Conservation (phyloP, 2,888 invertebrate species). For the Cactoblastis cactorum region DNA sequence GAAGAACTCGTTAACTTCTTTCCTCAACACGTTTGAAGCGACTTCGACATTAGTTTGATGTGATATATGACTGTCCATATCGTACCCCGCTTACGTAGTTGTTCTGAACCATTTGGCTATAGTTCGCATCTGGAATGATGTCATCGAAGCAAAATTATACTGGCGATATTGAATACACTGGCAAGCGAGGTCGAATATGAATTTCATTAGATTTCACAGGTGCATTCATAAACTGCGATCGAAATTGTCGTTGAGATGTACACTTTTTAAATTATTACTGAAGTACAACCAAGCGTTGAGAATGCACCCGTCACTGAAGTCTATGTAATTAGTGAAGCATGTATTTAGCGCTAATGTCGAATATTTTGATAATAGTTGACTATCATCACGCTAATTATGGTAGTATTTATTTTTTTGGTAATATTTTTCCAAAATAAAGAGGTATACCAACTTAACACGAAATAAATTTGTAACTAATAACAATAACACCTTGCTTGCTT, state of each 20-base stretch:
- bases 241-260: background rate
- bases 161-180: constrained; percentile 6
- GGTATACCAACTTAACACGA: background rate
- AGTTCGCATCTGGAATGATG: background rate
- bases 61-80: constrained; percentile 25
- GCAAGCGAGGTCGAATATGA: constrained; percentile 27
- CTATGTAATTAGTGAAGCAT: background rate
- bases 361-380: background rate
- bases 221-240: constrained; percentile 13
- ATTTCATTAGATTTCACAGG: constrained; percentile 10
- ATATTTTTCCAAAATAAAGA: too few species aligned
- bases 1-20: too few species aligned
- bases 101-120: constrained; percentile 23
- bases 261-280: background rate
- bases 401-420: background rate
- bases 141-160: background rate
- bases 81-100: constrained; percentile 34
- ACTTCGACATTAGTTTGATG: constrained; percentile 27
- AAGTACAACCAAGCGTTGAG: background rate
- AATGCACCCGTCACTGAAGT: background rate
- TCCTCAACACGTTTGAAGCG: constrained; percentile 29
- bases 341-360: background rate
- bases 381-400: background rate
- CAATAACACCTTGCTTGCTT: background rate
- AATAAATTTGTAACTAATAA: background rate